phyloP scores from a whole-genome alignment of 2,113 vertebrate genomes.

The Pseudolaguvia tuberculata region DNA sequence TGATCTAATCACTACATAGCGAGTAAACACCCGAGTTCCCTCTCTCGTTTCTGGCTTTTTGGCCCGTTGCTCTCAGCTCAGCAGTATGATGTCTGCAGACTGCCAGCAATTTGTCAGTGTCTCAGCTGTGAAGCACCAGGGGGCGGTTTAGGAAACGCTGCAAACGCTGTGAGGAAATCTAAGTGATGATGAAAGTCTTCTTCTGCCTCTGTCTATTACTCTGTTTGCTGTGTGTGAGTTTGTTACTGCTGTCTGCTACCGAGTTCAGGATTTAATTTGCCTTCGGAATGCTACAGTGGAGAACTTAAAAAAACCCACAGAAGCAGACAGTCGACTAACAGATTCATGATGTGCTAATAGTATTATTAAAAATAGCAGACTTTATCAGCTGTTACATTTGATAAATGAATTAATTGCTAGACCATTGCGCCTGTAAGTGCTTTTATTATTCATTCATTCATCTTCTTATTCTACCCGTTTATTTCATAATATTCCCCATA shows the following conservation, averaged over 20 bases:
- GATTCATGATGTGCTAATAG: not conserved
- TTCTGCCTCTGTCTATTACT: not conserved
- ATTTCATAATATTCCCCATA: too few relatives aligned
- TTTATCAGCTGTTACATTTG: too few relatives aligned
- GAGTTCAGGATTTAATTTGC: not conserved
- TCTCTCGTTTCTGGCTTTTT: not conserved
- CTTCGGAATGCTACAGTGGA: not conserved
- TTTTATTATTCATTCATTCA: too few relatives aligned
- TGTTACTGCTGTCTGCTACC: not conserved
- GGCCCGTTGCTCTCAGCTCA: constrained; percentile 3
- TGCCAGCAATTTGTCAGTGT: constrained; percentile 5
- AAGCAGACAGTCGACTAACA: not conserved
- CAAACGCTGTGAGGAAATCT: not conserved
- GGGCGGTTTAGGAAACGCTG: constrained; percentile 1
- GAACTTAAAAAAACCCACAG: not conserved
- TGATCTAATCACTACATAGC: constrained; percentile 20
- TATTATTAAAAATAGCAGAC: too few relatives aligned
- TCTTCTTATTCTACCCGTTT: too few relatives aligned
- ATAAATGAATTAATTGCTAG: too few relatives aligned
- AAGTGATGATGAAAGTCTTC: not conserved
- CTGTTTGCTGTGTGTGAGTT: not conserved
- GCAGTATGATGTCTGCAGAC: constrained; percentile 5
- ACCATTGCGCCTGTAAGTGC: too few relatives aligned
- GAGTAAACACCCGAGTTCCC: not conserved
- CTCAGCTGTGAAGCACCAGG: constrained; percentile 13